Conservation (phyloP, 2,113 vertebrate species). For the Bujurquina vittata region DNA sequence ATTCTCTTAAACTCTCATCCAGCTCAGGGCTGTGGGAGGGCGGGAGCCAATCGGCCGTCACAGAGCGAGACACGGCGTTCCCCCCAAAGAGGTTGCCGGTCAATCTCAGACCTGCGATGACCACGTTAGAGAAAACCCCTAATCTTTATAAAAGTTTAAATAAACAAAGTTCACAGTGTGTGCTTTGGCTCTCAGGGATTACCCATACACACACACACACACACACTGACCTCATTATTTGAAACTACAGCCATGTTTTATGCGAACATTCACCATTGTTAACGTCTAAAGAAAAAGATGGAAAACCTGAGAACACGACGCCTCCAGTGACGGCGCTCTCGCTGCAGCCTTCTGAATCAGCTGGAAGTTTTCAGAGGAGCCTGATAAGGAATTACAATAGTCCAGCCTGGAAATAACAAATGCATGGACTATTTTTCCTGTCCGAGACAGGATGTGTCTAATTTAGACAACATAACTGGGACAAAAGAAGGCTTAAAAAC, state of each 20-base stretch:
- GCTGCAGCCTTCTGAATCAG: background rate
- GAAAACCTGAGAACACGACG: background rate
- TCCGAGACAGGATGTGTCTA: background rate
- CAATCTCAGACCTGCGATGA: background rate
- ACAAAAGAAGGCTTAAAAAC: background rate
- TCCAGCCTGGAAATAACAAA: background rate
- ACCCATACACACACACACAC: background rate
- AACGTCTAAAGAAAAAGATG: background rate
- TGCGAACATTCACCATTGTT: background rate
- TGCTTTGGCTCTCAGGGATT: background rate
- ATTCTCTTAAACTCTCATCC: too few species aligned
- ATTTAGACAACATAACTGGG: background rate
- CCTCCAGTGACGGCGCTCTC: background rate
- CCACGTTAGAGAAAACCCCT: background rate
- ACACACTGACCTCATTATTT: conserved; percentile 2
- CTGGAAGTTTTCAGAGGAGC: background rate
- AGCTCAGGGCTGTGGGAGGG: background rate
- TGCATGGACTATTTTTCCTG: background rate
- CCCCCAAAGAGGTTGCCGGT: background rate
- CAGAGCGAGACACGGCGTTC: background rate
- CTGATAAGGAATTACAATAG: conserved; percentile 8
- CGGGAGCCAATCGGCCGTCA: background rate
- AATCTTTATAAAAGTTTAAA: background rate
- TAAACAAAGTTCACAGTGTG: background rate
- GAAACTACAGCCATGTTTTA: background rate